Evolutionary conservation across 2,888 invertebrate species (phyloP), one percentile per base, ranked within the genome.

Genomic region (Conistra vaccinii): DNA sequence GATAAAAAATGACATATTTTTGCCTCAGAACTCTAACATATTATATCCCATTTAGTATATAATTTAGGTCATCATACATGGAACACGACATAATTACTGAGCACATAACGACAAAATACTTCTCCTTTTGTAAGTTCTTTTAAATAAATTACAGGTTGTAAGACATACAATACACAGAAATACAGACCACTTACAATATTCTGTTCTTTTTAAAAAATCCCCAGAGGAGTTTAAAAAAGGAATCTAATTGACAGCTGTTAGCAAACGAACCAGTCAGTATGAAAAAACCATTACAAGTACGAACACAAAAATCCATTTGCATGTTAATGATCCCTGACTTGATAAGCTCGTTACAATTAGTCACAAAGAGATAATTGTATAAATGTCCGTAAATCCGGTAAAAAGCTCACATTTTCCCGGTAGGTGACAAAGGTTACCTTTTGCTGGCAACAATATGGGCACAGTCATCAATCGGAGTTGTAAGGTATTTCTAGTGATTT

Each of bases 141-240:
- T 9, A 62, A 66, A 39, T 67, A 57, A 82, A 78, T 82, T 57
- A 57, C 29, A 29, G 51, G 51, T 82, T 82, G n/a, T n/a, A n/a
- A 29, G 29, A 10, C 29, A 26, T 32, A 69, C 35, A 75, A 76
- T 65, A 53, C 35, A 75, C 42, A 51, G 29, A 65, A 81, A 78
- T 76, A 66, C 66, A 48, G 53, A 77, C 82, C 78, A 78, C 60
- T 81, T 76, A 76, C n/a, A 42, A 42, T 26, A 7, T 51, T 51
- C 32, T 26, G 12, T 60, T 39, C 6, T 73, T 76, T 70, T 61
- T 39, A 32, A 55, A 61, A 6, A 3, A 39, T 4, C 12, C 3
- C 20, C 20, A 23, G 12, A 32, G n/a, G 32, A 39, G 20, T 60
- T 51, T 61, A 20, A 70, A 76, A 76, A 23, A 61, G 23, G 23